phyloP scores from a whole-genome alignment of 2,888 invertebrate species.

The Hypolimnas misippus region DNA sequence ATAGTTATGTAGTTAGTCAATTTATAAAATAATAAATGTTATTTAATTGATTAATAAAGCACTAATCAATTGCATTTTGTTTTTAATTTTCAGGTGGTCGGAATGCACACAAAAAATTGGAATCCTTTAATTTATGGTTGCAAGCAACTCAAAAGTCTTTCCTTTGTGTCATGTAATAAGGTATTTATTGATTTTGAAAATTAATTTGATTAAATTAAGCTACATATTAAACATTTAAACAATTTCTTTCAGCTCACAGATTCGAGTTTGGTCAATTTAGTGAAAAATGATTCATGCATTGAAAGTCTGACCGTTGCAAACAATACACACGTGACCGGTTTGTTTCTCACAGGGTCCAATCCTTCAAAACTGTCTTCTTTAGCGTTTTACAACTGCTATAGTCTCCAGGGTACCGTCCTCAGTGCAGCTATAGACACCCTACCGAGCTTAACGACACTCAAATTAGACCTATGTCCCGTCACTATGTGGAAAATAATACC shows the following conservation, averaged over 20 bases:
- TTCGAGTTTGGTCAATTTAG: conserved; percentile 68
- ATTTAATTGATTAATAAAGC: background rate
- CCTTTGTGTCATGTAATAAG: conserved; percentile 77
- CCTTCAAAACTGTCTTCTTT: conserved; percentile 60
- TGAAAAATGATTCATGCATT: conserved; percentile 65
- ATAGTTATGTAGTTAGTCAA: background rate
- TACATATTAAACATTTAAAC: conserved; percentile 6
- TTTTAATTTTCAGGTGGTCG: conserved; percentile 66
- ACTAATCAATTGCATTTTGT: background rate
- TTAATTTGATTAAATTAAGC: background rate
- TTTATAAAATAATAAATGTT: no score
- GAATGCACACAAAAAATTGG: conserved; percentile 79
- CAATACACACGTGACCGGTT: conserved; percentile 73
- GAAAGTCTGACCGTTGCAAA: conserved; percentile 66
- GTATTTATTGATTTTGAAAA: conserved; percentile 48
- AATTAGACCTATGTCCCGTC: conserved; percentile 65
- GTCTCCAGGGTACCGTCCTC: conserved; percentile 69
- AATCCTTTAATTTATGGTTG: conserved; percentile 80
- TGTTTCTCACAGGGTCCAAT: conserved; percentile 66
- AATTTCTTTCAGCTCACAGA: conserved; percentile 66
- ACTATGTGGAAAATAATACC: conserved; percentile 73
- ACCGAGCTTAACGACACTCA: conserved; percentile 61
- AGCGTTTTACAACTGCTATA: conserved; percentile 74
- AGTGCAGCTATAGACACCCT: conserved; percentile 63
- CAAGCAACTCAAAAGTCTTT: conserved; percentile 72